Evolutionary conservation across 2,888 invertebrate genomes (phyloP).

Genomic region (Drosophila imparisetae): DNA sequence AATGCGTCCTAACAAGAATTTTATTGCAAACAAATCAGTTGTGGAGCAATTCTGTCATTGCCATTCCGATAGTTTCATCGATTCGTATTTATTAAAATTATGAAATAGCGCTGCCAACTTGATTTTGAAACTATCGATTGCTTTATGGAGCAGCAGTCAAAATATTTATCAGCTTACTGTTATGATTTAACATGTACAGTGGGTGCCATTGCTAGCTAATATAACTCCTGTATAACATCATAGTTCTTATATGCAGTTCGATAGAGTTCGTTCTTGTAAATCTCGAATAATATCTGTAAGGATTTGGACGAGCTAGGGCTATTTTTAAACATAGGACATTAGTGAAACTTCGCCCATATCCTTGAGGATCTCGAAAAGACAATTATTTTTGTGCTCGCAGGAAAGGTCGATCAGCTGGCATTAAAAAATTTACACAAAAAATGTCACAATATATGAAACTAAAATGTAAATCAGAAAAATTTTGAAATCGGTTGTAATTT

Average conservation of each 20-base stretch:
- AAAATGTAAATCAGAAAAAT: too few species aligned
- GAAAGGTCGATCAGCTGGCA: background rate
- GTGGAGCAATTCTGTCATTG: conserved; percentile 49
- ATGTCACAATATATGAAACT: background rate
- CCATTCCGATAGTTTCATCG: conserved; percentile 49
- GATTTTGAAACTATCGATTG: background rate
- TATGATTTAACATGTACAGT: background rate
- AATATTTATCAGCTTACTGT: background rate
- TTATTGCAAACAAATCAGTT: conserved; percentile 62
- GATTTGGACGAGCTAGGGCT: background rate
- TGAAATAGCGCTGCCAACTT: conserved; percentile 33
- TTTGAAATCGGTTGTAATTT: too few species aligned
- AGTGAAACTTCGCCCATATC: background rate
- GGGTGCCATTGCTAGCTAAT: background rate
- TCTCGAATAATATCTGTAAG: background rate
- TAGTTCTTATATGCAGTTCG: background rate
- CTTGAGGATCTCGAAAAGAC: background rate
- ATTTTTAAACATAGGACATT: too few species aligned
- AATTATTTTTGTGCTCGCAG: too few species aligned
- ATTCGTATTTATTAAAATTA: conserved; percentile 13
- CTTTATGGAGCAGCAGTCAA: background rate
- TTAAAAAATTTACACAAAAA: background rate
- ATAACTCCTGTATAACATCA: background rate
- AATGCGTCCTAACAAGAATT: conserved; percentile 43
- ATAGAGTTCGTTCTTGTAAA: background rate